Conservation (phyloP, 1,140 invertebrate species). For the Psilanteris sp. region DNA sequence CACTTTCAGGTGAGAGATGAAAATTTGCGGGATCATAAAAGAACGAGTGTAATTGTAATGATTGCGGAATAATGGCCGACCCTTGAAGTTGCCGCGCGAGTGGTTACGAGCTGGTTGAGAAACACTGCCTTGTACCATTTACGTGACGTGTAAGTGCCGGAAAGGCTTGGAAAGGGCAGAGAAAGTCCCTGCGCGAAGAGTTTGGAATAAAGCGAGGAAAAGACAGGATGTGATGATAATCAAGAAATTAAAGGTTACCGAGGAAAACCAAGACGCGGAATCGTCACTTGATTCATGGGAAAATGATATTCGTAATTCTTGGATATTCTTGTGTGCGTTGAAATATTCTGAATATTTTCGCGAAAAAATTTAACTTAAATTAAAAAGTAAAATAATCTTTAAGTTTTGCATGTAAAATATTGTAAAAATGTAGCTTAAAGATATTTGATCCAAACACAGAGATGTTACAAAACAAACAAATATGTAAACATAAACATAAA, state of each 20-base stretch:
- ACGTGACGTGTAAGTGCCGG: constrained; percentile 53
- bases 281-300: constrained; percentile 6
- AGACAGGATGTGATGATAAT: constrained; percentile 32
- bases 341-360: too few relatives aligned
- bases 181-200: constrained; percentile 29
- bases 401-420: too few relatives aligned
- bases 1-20: constrained; percentile 14
- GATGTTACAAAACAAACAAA: too few relatives aligned
- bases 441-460: too few relatives aligned
- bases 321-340: too few relatives aligned
- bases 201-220: constrained; percentile 12
- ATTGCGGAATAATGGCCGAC: constrained; percentile 41
- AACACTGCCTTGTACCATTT: constrained; percentile 42
- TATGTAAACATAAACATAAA: too few relatives aligned
- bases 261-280: constrained; percentile 14
- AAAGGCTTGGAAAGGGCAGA: constrained; percentile 44
- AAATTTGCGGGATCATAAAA: constrained; percentile 28
- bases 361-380: too few relatives aligned
- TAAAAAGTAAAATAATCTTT: too few relatives aligned
- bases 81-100: not conserved
- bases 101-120: constrained; percentile 30
- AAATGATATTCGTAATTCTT: too few relatives aligned
- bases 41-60: constrained; percentile 40
- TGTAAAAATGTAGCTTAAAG: too few relatives aligned
- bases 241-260: constrained; percentile 42